Base-by-base conservation (phyloP, 2,888 invertebrate species). In the Drosophila longiperda region DNA sequence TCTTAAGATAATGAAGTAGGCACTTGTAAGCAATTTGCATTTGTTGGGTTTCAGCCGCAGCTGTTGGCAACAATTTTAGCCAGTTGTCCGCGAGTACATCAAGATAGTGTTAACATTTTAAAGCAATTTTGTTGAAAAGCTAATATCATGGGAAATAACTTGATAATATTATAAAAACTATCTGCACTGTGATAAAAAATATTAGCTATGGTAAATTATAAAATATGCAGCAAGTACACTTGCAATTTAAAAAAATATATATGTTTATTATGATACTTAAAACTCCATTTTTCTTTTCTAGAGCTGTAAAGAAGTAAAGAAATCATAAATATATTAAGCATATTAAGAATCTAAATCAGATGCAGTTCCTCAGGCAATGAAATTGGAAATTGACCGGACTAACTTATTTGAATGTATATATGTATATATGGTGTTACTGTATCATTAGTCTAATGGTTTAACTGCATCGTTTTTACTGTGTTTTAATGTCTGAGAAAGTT, bases 381-480 rank as follows among this genome's bases (percentile, higher is more conserved):
- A 4, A 45, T 15, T 45, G 1, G 20, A 34, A 53, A 53, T 34
- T 34, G 11, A 54, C 6, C 23, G 17, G 3, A 17, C 53, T 34
- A 34, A 20, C 15, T 8, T 33, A n/a, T 9, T 6, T 17, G 1
- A 11, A 50, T 9, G 11, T 17, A 17, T 7, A 33, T 5, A 20
- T 60, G n/a, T 45, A 15, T 33, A n/a, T 52, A 48, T 29, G 52
- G 23, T 52, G 67, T 29, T 29, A 65, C 64, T 78, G 75, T 82
- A 83, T 80, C 76, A 83, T 80, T 83, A 83, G 69, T 48, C 50
- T 80, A 80, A 83, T 83, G 76, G 60, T 66, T 83, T 80, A 74
- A 63, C 61, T 82, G 78, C 71, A 81, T 52, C 60, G 40, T 54
- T 64, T 60, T 64, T 61, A 54, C 23, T 45, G 34, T 62, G 48